A percentile compares a stretch with the other conserved stretches of the same genome.
phyloP scores from a whole-genome alignment of 2,113 vertebrate genomes.

The Phaethornis superciliosus region DNA sequence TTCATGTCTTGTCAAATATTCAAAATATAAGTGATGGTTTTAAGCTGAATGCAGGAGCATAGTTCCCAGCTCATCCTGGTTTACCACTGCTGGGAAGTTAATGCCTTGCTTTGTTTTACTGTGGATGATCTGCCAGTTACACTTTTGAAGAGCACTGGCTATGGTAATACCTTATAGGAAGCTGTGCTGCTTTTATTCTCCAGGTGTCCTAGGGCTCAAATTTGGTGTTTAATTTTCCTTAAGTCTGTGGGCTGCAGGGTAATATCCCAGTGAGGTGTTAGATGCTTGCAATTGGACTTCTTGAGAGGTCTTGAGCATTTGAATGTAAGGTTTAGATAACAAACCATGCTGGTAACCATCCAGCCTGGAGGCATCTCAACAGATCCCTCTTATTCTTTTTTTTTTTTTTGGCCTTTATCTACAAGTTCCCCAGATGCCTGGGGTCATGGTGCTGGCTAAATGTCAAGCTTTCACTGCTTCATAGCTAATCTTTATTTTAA shows the following conservation, averaged over 20 bases:
- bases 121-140: background rate
- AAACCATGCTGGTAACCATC: background rate
- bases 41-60: background rate
- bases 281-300: background rate
- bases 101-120: background rate
- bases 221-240: background rate
- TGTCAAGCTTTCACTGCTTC: background rate
- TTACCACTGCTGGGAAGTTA: background rate
- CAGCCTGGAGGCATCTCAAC: background rate
- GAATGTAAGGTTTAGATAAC: background rate
- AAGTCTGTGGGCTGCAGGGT: background rate
- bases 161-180: background rate
- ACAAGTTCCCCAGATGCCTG: background rate
- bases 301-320: background rate
- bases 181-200: background rate
- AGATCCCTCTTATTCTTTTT: background rate
- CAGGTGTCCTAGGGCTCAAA: rapidly evolving
- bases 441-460: rapidly evolving
- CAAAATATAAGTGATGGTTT: background rate
- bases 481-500: background rate
- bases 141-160: rapidly evolving
- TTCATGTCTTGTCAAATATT: background rate
- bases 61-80: background rate
- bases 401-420: background rate
- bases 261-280: background rate